Evolutionary conservation across 2,113 vertebrate species (phyloP).

Genomic region (Gymnorhina tibicen): DNA sequence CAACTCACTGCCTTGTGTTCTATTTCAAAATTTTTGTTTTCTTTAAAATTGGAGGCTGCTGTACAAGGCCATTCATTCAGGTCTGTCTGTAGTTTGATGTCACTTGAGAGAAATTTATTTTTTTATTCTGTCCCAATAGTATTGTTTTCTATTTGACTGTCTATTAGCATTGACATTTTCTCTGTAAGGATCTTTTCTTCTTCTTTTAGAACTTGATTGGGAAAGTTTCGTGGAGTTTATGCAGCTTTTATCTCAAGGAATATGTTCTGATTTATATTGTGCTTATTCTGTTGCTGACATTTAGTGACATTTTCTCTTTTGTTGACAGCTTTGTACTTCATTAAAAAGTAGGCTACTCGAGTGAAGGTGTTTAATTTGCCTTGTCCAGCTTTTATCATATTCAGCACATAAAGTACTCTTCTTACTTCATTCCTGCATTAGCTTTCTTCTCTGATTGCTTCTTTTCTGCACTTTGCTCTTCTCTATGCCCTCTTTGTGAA

Average conservation of each 20-base stretch:
- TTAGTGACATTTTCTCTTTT: slow-evolving; percentile 66
- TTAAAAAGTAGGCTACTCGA: not conserved
- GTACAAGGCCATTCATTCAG: not conserved
- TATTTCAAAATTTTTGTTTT: not conserved
- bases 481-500: not conserved
- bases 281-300: slow-evolving; percentile 54
- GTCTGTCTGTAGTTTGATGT: not conserved
- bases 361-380: slow-evolving; percentile 38
- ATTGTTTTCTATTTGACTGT: slow-evolving; percentile 5
- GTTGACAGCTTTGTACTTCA: slow-evolving; percentile 6
- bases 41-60: not conserved
- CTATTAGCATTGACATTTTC: slow-evolving; percentile 48
- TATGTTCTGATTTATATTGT: slow-evolving; percentile 29
- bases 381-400: slow-evolving; percentile 8
- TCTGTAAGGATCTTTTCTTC: not conserved
- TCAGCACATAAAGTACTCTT: not conserved
- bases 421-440: not conserved
- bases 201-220: slow-evolving; percentile 16
- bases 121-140: not conserved
- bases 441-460: not conserved
- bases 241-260: slow-evolving; percentile 49
- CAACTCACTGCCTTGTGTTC: not conserved
- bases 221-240: slow-evolving; percentile 22
- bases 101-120: not conserved
- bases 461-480: slow-evolving; percentile 14